Evolutionary conservation across 2,797 vertebrate genomes (phyloP).

Genomic region (Erethizon dorsatum): DNA sequence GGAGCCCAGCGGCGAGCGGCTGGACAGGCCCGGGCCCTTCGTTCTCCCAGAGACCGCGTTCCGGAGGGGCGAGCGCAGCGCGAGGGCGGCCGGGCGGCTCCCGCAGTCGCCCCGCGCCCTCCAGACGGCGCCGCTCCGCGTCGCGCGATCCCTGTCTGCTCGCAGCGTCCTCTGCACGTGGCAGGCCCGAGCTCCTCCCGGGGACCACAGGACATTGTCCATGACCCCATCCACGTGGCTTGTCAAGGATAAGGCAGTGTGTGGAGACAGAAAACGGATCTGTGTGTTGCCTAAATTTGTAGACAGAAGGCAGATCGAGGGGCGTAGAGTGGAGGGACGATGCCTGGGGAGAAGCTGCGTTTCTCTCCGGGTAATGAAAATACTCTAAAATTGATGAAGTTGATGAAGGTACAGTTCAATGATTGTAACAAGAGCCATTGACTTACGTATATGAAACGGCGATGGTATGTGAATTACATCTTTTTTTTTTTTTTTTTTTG

Average conservation of each 20-base stretch:
- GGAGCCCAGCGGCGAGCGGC: background rate
- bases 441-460: background rate
- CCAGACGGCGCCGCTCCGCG: too few relatives aligned
- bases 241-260: background rate
- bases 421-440: background rate
- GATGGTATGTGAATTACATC: background rate
- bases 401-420: background rate
- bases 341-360: background rate
- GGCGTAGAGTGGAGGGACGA: fast-evolving
- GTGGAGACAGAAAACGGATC: background rate
- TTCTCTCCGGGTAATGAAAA: background rate
- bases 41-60: background rate
- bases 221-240: fast-evolving
- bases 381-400: background rate
- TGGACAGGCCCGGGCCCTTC: background rate
- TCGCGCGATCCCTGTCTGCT: too few relatives aligned
- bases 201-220: background rate
- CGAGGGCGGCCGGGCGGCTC: too few relatives aligned
- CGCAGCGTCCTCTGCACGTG: background rate
- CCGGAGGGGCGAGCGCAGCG: too few relatives aligned
- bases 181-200: background rate
- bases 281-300: background rate
- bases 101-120: too few relatives aligned
- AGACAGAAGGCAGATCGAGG: background rate
- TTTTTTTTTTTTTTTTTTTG: background rate